Conservation (phyloP, 2,888 invertebrate genomes). For the Adelphocoris suturalis region DNA sequence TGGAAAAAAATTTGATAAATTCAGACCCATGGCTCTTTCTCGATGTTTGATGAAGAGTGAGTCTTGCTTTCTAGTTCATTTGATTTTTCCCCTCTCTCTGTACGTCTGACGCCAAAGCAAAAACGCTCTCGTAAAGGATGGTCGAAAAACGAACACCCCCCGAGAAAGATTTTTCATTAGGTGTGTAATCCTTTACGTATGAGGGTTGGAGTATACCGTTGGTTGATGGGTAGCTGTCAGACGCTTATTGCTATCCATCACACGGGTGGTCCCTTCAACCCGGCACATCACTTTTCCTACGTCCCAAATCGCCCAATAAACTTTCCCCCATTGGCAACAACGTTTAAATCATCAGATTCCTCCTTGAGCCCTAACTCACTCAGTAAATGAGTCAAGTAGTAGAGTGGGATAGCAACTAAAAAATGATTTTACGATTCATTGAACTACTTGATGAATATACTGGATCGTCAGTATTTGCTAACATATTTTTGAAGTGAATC, state of each 20-base stretch:
- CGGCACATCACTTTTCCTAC: conserved; percentile 37
- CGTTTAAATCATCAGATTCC: too few species aligned
- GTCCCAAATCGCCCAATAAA: conserved; percentile 55
- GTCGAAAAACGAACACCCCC: background rate
- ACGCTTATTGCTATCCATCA: conserved; percentile 61
- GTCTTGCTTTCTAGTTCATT: background rate
- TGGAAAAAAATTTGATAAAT: too few species aligned
- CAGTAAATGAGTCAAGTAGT: too few species aligned
- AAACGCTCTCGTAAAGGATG: conserved; percentile 14
- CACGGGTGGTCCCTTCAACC: background rate
- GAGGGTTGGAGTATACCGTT: conserved; percentile 43
- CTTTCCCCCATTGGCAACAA: conserved; percentile 46
- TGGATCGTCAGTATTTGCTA: too few species aligned
- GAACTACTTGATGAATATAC: too few species aligned
- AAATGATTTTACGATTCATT: too few species aligned
- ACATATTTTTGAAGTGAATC: too few species aligned
- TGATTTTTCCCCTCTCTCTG: background rate
- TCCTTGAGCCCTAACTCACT: too few species aligned
- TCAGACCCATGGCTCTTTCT: too few species aligned
- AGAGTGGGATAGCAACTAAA: too few species aligned
- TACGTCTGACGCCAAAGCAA: background rate
- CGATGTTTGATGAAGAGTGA: too few species aligned
- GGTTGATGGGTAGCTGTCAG: conserved; percentile 60
- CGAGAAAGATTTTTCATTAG: conserved; percentile 60
- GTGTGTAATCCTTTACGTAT: conserved; percentile 53